phyloP scores from a whole-genome alignment of 2,797 vertebrate genomes.

The Acrocephalus scirpaceus region DNA sequence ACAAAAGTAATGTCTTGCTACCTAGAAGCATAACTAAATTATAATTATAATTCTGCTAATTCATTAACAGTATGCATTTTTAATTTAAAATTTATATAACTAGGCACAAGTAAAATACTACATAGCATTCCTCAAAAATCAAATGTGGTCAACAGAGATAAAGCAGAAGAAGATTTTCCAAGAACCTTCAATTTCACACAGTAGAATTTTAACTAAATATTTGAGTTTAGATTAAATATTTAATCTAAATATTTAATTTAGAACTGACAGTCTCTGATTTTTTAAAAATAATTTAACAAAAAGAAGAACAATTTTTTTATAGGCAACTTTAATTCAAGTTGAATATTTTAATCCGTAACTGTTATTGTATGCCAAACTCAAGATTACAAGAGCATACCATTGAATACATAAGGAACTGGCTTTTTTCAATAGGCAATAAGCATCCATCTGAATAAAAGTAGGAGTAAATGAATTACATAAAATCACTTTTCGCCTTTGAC shows the following conservation, averaged over 20 bases:
- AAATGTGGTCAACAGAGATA: neutral
- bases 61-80: neutral
- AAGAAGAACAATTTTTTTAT: conserved; percentile 2
- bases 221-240: conserved; percentile 24
- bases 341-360: neutral
- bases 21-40: neutral
- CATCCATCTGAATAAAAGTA: neutral
- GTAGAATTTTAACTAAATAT: conserved; percentile 11
- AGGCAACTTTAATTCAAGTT: neutral
- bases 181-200: neutral
- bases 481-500: neutral
- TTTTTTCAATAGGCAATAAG: neutral
- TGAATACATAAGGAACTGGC: neutral
- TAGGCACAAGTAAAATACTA: neutral
- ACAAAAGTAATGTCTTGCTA: neutral
- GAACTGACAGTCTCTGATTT: neutral
- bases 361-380: conserved; percentile 2
- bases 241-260: conserved; percentile 39
- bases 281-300: neutral
- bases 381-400: neutral
- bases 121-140: neutral
- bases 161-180: neutral
- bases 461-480: neutral
- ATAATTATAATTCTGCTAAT: neutral
- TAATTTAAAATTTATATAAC: neutral